phyloP scores from a whole-genome alignment of 2,113 vertebrate genomes.

The Microcebus jonahi region DNA sequence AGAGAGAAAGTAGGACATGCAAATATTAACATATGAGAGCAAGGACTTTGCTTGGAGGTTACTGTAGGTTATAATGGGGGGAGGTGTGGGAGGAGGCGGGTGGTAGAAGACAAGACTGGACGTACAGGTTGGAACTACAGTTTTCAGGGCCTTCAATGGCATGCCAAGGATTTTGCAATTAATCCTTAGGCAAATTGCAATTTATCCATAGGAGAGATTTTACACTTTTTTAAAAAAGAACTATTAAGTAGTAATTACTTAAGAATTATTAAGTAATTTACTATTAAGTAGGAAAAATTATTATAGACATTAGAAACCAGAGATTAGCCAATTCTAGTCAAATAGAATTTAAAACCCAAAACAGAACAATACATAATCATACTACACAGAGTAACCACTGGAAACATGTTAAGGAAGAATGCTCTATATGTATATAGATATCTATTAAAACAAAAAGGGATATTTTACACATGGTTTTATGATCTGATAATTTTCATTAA shows the following conservation, averaged over 20 bases:
- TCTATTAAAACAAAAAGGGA: background rate
- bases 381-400: background rate
- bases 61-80: fast-evolving
- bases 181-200: background rate
- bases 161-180: background rate
- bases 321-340: slow-evolving; percentile 9
- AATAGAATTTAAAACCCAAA: background rate
- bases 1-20: background rate
- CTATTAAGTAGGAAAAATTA: background rate
- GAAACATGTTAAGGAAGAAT: background rate
- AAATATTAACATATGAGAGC: too few species aligned
- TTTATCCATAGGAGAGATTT: background rate
- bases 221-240: background rate
- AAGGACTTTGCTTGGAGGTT: background rate
- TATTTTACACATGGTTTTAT: background rate
- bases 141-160: background rate
- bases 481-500: background rate
- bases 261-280: background rate
- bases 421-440: background rate
- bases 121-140: background rate
- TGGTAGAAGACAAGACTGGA: background rate
- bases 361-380: background rate
- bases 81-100: too few species aligned
- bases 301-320: background rate
- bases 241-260: background rate